Percentiles rank a stretch among this genome's conserved stretches.
phyloP scores from a whole-genome alignment of 2,113 vertebrate species.

The Speoplatyrhinus poulsoni region DNA sequence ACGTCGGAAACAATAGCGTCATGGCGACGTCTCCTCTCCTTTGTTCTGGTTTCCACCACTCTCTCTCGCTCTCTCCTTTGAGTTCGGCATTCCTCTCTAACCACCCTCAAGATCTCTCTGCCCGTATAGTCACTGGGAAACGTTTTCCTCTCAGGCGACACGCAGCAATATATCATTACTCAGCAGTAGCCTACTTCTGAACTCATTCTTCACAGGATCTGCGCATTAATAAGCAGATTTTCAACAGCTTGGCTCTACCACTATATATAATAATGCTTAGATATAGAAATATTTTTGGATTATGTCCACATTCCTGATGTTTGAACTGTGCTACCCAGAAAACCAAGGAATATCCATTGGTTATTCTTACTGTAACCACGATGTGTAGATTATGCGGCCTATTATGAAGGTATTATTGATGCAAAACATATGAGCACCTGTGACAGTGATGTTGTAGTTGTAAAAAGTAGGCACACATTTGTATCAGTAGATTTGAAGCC shows the following conservation, averaged over 20 bases:
- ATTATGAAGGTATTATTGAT: too few species aligned
- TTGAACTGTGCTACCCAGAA: slow-evolving; percentile 24
- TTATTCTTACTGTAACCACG: slow-evolving; percentile 15
- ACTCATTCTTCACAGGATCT: not conserved
- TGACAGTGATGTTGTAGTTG: too few species aligned
- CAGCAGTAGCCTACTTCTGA: slow-evolving; percentile 5
- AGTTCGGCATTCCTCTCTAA: slow-evolving; percentile 20
- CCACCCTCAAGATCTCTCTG: slow-evolving; percentile 14
- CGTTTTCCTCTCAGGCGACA: slow-evolving; percentile 12
- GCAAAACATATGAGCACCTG: too few species aligned
- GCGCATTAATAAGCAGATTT: slow-evolving; percentile 15
- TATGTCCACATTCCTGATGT: slow-evolving; percentile 13
- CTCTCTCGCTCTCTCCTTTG: not conserved
- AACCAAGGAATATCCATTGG: slow-evolving; percentile 32
- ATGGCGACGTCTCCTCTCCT: slow-evolving; percentile 8
- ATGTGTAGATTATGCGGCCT: not conserved
- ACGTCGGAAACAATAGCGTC: slow-evolving; percentile 18
- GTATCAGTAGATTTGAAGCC: too few species aligned
- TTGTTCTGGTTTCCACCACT: not conserved
- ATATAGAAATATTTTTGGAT: slow-evolving; percentile 16
- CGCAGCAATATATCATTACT: slow-evolving; percentile 22
- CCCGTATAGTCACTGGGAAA: slow-evolving; percentile 8
- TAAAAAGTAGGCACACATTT: too few species aligned
- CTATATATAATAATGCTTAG: not conserved
- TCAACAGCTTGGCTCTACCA: slow-evolving; percentile 1